These are phyloP conservation scores for Gobio occitaniae DNA, from an alignment of 2,797 vertebrate genomes.

Conservation along the genomic window DNA sequence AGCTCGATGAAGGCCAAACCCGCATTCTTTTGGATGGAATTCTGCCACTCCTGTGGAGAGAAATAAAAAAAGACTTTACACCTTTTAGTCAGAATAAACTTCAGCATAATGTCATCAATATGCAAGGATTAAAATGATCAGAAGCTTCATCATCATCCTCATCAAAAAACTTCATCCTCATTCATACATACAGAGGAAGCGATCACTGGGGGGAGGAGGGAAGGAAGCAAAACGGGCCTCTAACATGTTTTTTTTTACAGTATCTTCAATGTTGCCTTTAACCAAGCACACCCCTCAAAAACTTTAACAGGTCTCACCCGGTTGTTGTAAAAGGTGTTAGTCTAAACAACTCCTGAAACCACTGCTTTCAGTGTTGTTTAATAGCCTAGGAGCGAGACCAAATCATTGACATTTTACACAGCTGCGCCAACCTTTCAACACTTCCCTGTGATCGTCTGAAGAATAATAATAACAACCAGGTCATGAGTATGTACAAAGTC, in stretches of 20 bases:
- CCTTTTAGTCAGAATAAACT: neutral
- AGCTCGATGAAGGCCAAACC: slow-evolving; percentile 94
- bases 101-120: neutral
- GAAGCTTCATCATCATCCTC: neutral
- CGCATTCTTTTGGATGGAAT: slow-evolving; percentile 96
- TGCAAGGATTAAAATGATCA: neutral
- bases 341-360: slow-evolving; percentile 40
- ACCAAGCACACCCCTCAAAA: neutral
- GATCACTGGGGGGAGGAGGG: neutral
- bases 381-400: slow-evolving; percentile 74
- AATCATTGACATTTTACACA: slow-evolving; percentile 82
- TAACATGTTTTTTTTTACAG: neutral
- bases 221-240: neutral
- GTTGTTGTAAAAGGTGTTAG: slow-evolving; percentile 37
- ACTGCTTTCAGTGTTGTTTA: slow-evolving; percentile 60
- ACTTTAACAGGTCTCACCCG: slow-evolving; percentile 20
- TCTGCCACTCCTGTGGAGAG: slow-evolving; percentile 89
- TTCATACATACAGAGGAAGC: too few species aligned
- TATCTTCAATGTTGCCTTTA: slow-evolving; percentile 9
- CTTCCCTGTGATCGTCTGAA: slow-evolving; percentile 80
- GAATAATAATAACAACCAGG: slow-evolving; percentile 83
- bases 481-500: slow-evolving; percentile 69
- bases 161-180: neutral
- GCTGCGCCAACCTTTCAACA: slow-evolving; percentile 88
- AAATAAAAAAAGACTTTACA: slow-evolving; percentile 12